Percentiles rank a stretch among this genome's conserved stretches.
These are phyloP conservation scores for Epizoanthus scotinus DNA, from an alignment of 92 coral and sea anemone species.

Conservation along the genomic window DNA sequence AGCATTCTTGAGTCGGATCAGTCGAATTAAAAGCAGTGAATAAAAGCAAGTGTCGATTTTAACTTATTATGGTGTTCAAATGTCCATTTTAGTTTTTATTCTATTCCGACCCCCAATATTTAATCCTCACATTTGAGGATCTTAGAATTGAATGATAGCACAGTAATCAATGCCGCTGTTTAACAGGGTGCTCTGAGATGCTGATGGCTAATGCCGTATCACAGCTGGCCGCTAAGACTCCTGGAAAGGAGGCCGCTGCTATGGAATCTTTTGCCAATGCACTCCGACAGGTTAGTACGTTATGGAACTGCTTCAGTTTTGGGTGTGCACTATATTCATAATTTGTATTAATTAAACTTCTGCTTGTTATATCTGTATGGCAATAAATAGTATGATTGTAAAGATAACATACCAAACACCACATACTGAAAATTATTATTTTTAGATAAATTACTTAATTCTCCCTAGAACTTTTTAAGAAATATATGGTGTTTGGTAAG, in stretches of 20 bases:
- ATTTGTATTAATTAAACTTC: no score
- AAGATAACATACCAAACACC: no score
- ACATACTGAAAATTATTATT: no score
- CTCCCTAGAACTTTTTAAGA: neutral
- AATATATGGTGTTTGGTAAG: neutral
- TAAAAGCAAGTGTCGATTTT: no score
- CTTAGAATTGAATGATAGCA: neutral
- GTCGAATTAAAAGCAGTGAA: no score
- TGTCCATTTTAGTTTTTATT: no score
- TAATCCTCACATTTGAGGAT: neutral
- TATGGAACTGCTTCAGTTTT: neutral
- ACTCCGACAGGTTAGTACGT: slow-evolving; percentile 73
- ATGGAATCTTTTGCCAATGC: slow-evolving; percentile 95
- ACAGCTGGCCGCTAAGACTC: slow-evolving; percentile 91
- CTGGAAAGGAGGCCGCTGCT: slow-evolving; percentile 96
- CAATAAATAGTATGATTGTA: neutral
- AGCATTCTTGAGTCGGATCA: no score
- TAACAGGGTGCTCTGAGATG: slow-evolving; percentile 96
- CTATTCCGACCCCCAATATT: no score
- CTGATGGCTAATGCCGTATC: slow-evolving; percentile 97
- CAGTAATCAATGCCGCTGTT: neutral
- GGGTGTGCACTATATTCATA: neutral
- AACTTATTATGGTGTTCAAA: no score
- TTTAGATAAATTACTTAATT: neutral
- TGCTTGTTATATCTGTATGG: neutral